Evolutionary conservation across 2,797 vertebrate species (phyloP).

Genomic region (Petrocephalus schoutedeni): DNA sequence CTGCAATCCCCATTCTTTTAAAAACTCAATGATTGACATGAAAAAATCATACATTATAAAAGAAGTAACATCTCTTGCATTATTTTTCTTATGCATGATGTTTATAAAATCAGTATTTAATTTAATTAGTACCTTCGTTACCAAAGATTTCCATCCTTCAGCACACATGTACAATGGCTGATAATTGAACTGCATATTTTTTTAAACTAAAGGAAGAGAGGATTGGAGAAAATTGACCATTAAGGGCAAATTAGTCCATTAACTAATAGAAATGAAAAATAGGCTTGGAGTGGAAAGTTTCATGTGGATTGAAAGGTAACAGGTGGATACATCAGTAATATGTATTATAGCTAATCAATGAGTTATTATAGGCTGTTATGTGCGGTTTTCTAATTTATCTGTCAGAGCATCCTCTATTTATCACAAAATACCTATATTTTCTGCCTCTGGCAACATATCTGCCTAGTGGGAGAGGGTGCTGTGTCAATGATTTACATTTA

Average conservation of each 20-base stretch:
- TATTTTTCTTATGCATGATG: background rate
- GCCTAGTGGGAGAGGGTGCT: background rate
- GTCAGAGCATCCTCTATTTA: background rate
- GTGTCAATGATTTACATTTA: background rate
- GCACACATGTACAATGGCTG: background rate
- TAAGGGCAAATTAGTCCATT: slow-evolving; percentile 2
- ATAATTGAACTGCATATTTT: background rate
- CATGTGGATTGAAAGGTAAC: background rate
- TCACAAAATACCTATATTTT: background rate
- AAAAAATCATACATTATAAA: background rate
- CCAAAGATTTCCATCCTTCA: background rate
- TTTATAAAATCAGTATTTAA: background rate
- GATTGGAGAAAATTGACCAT: background rate
- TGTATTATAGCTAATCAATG: background rate
- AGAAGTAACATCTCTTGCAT: background rate
- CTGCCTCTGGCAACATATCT: background rate
- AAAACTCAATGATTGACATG: background rate
- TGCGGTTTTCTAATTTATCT: background rate
- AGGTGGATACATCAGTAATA: background rate
- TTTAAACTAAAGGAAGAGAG: background rate
- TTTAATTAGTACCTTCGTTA: slow-evolving; percentile 2
- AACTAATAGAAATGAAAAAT: background rate
- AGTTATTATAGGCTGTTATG: background rate
- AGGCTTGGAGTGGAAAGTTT: background rate
- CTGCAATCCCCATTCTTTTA: background rate